Base-by-base conservation (phyloP, 1,140 invertebrate species). In the Oncopeltus fasciatus region DNA sequence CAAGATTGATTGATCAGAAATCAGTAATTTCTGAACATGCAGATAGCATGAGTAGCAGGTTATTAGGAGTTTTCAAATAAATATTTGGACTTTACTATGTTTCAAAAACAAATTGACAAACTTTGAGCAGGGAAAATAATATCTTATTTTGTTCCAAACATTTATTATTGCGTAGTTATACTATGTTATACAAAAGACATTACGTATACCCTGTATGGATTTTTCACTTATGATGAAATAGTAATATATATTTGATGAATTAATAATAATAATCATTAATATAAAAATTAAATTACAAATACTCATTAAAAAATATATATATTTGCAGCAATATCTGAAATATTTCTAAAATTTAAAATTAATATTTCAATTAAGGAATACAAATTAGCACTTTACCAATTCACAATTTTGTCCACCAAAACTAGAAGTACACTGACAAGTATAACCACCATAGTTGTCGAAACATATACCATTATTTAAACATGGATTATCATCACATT, bases 321-420 rank as follows among this genome's bases (percentile, higher is more conserved):
- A 18, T n/a, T 14, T 21, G 21, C 21, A 12, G 9, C 28, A 27
- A n/a, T 58, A 28, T 14, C 9, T 9, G n/a, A n/a, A n/a, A n/a
- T n/a, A n/a, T n/a, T n/a, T n/a, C 24, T 20, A 53, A 53, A 27
- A 24, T 57, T 8, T 1, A 4, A 14, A 28, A 4, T 16, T 4
- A 31, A 57, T 14, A 29, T 11, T 28, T 14, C 29, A 27, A 31
- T 18, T 31, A 38, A 26, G 33, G 53, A 9, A 58, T 21, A 28
- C 46, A 18, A 33, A 46, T 5, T 33, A 44, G 31, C n/a, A 24
- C 31, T 66, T 70, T 70, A 79, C 80, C 69, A 78, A 70, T 69
- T 90, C 82, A 74, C 90, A 94, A 65, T 84, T 83, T 44, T 79
- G 76, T 8, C 91, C 92, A 33, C 82, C 83, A 78, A 87, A 95